Percentiles rank a stretch among this genome's conserved stretches.
These are phyloP conservation scores for Clarias laeviceps DNA, from an alignment of 2,797 vertebrate genomes.

Conservation along the genomic window DNA sequence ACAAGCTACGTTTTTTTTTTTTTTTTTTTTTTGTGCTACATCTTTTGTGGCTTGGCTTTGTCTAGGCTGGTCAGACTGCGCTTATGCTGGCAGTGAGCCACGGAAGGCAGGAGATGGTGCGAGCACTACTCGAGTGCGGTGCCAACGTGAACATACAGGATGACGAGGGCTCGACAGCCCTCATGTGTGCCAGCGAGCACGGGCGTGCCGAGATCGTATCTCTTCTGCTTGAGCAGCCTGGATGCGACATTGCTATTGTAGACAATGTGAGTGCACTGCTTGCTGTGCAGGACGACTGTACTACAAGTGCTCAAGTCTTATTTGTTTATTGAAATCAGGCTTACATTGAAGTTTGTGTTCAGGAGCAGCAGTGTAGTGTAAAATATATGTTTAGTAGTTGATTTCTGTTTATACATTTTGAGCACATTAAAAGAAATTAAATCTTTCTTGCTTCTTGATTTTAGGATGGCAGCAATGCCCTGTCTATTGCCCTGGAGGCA, in stretches of 20 bases:
- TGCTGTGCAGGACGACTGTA: not conserved
- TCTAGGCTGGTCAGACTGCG: conserved; percentile 91
- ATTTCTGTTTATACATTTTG: not conserved
- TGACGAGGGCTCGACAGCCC: conserved; percentile 89
- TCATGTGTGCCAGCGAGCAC: conserved; percentile 95
- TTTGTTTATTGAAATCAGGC: not conserved
- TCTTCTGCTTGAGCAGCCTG: conserved; percentile 86
- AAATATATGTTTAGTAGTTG: not conserved
- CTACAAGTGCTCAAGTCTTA: not conserved
- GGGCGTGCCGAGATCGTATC: conserved; percentile 87
- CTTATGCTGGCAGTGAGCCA: conserved; percentile 95
- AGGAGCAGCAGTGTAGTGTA: not conserved
- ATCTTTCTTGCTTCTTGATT: conserved; percentile 23
- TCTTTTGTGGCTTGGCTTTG: conserved; percentile 17
- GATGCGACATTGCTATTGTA: conserved; percentile 82
- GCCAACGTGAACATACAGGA: conserved; percentile 89
- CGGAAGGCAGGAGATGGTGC: conserved; percentile 90
- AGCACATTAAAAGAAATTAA: not conserved
- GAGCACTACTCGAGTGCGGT: conserved; percentile 82
- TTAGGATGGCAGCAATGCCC: conserved; percentile 82
- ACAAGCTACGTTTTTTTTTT: not conserved
- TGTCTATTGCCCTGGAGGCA: conserved; percentile 82
- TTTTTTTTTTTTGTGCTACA: not conserved
- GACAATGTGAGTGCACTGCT: conserved; percentile 81
- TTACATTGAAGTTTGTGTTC: not conserved